Percentiles rank a stretch among this genome's conserved stretches.
Evolutionary conservation across 1,140 invertebrate species (phyloP).

Genomic region (Myzus persicae): DNA sequence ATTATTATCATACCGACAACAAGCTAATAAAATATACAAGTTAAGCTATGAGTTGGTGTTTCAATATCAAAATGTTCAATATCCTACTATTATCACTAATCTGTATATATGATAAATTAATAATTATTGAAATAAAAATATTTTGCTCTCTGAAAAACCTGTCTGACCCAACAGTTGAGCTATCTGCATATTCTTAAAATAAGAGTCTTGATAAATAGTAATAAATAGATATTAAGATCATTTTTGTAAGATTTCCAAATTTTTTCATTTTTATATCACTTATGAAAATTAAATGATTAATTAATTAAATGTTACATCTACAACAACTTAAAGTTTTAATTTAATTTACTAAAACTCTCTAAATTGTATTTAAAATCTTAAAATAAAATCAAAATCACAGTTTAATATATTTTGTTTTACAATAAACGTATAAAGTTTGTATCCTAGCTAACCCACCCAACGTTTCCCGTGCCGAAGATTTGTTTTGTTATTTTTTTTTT

Average conservation of each 20-base stretch:
- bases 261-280: too few relatives aligned
- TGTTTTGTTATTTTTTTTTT: too few relatives aligned
- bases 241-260: too few relatives aligned
- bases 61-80: not conserved
- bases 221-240: too few relatives aligned
- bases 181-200: not conserved
- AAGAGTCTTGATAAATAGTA: not conserved
- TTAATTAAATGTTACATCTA: not conserved
- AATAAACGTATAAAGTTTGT: too few relatives aligned
- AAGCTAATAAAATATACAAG: not conserved
- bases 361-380: not conserved
- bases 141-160: not conserved
- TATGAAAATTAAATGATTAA: too few relatives aligned
- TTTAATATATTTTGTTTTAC: not conserved
- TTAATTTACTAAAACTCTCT: not conserved
- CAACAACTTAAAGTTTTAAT: too few relatives aligned
- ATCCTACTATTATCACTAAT: not conserved
- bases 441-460: too few relatives aligned
- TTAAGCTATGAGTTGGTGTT: not conserved
- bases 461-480: too few relatives aligned
- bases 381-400: not conserved
- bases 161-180: not conserved
- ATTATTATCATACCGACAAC: not conserved
- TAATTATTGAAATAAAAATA: not conserved
- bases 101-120: not conserved